Base-by-base conservation (phyloP, 2,113 vertebrate genomes). In the Dermatemys mawii region DNA sequence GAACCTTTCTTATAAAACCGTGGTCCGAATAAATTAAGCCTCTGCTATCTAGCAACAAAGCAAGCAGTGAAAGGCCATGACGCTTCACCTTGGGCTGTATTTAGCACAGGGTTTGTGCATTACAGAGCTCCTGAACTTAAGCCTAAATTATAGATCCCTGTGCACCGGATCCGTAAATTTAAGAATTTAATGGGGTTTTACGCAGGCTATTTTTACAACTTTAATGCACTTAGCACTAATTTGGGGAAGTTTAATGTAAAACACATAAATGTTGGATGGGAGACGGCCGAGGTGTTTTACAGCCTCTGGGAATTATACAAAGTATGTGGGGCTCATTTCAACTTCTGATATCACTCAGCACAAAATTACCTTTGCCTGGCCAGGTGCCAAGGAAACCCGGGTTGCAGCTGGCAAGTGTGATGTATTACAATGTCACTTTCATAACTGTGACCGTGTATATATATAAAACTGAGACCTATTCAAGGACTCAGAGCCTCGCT, bases 221-320 rank as follows among this genome's bases (percentile, higher is more conserved):
- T 90, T 96, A 97, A 97, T 95, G 96, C 97, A 97, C 97, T 97
- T 96, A 97, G 96, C 96, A 94, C 97, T 97, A 97, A 97, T 96
- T 97, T 97, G 96, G 93, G 93, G 63, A 82, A 93, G 96, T 97
- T 97, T 96, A 97, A 96, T 96, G 95, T 97, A 95, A 96, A 97
- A 96, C 97, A 95, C 95, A 97, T 97, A 96, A 97, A 96, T 76
- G 92, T 91, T 93, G 93, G 95, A 94, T 96, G 96, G 97, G 97
- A 95, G 94, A 97, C 16, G 93, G 90, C 91, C 6, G 94, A 96
- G 97, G 97, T 97, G 97, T 97, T 97, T 97, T 97, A 97, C 11
- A 82, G 96, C 96, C 97, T 89, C 86, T 96, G 97, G 97, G 97
- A 97, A 94, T 95, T 94, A 4, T 88, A n/a, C 94, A 1, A 95